phyloP scores from a whole-genome alignment of 2,113 vertebrate species.

The Psittacus erithacus region DNA sequence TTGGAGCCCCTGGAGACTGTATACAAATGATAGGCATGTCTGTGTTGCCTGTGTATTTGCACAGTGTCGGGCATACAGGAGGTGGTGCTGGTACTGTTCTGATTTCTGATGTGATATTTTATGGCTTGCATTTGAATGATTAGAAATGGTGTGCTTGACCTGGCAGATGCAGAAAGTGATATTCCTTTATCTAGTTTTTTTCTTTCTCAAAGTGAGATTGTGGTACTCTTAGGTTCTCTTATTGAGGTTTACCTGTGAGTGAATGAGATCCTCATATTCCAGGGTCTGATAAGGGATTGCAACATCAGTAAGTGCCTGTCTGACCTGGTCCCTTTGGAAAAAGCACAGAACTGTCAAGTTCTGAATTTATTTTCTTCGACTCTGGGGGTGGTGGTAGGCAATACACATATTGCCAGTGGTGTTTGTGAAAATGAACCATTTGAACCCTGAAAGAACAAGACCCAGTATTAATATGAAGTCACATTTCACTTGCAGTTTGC shows the following conservation, averaged over 20 bases:
- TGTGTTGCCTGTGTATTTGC: neutral
- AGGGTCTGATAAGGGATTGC: neutral
- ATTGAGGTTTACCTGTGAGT: neutral
- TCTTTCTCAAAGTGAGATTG: neutral
- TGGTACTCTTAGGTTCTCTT: neutral
- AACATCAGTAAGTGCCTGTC: neutral
- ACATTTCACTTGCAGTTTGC: neutral
- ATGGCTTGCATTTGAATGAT: neutral
- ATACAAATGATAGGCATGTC: neutral
- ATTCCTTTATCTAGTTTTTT: neutral
- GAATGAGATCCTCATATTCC: neutral
- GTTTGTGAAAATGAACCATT: neutral
- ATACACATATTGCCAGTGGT: neutral
- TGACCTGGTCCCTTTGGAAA: neutral
- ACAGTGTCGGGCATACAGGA: neutral
- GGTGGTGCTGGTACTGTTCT: neutral
- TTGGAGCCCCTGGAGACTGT: neutral
- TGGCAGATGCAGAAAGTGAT: neutral
- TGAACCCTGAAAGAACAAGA: neutral
- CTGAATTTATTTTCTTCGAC: neutral
- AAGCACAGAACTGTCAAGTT: neutral
- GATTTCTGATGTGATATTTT: neutral
- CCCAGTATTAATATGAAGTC: neutral
- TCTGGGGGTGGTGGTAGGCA: neutral
- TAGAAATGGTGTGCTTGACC: neutral